Evolutionary conservation across 2,113 vertebrate genomes (phyloP).

Genomic region (Shinisaurus crocodilurus): DNA sequence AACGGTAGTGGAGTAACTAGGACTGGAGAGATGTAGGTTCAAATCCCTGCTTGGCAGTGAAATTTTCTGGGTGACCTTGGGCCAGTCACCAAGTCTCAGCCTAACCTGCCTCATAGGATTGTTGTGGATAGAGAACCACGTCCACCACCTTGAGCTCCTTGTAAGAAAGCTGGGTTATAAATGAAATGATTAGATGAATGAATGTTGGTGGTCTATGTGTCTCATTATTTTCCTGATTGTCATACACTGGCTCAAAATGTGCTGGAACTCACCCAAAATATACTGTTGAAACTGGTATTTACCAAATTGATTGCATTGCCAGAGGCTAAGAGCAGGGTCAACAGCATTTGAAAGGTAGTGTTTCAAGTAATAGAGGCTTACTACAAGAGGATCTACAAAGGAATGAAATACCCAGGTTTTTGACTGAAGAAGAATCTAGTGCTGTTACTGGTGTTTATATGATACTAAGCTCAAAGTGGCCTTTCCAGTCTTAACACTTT

Average conservation of each 20-base stretch:
- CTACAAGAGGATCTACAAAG: constrained; percentile 15
- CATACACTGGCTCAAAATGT: not conserved
- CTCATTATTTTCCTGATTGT: constrained; percentile 20
- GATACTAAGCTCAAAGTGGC: not conserved
- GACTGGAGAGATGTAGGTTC: too few species aligned
- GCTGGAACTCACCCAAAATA: constrained; percentile 8
- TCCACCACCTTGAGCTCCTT: too few species aligned
- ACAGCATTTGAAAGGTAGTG: not conserved
- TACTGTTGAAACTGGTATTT: constrained; percentile 10
- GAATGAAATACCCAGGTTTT: constrained; percentile 7
- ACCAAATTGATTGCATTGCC: not conserved
- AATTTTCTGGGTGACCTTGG: too few species aligned
- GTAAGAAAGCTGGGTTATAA: too few species aligned
- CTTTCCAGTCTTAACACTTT: not conserved
- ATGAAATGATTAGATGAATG: not conserved
- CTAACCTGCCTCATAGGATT: too few species aligned
- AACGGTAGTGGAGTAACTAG: constrained; percentile 11
- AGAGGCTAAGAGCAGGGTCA: not conserved
- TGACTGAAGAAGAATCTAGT: constrained; percentile 2
- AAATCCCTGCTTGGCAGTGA: too few species aligned
- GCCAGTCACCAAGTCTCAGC: too few species aligned
- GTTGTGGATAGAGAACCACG: too few species aligned
- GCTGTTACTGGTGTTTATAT: not conserved
- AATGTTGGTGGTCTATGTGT: constrained; percentile 10
- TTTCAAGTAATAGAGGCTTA: not conserved